These are phyloP conservation scores for Drosophila sp. DNA, from an alignment of 1,140 invertebrate species.

Conservation along the genomic window DNA sequence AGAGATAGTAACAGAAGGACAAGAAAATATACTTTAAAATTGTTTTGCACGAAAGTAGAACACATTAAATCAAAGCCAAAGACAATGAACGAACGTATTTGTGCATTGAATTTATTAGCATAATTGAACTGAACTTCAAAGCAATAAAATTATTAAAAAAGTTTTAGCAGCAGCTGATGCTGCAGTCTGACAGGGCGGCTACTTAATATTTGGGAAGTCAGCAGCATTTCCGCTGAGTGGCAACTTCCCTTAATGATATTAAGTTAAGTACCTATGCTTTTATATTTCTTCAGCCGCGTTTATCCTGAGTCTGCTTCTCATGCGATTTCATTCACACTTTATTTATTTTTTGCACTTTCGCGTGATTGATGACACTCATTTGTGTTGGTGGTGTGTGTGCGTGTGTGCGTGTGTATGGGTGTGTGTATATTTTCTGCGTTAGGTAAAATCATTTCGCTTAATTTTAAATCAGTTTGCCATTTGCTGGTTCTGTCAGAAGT, in stretches of 20 bases:
- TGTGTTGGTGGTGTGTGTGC: conserved; percentile 46
- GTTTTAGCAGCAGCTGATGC: conserved; percentile 61
- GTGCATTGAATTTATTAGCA: conserved; percentile 79
- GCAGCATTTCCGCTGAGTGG: conserved; percentile 36
- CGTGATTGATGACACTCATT: conserved; percentile 80
- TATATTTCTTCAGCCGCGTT: conserved; percentile 10
- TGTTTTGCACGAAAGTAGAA: conserved; percentile 34
- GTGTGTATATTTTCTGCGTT: conserved; percentile 24
- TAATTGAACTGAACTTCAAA: conserved; percentile 68
- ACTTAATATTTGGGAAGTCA: conserved; percentile 56
- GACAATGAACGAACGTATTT: conserved; percentile 48
- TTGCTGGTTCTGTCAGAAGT: conserved; percentile 55
- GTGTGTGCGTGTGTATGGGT: conserved; percentile 33
- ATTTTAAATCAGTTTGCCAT: conserved; percentile 84
- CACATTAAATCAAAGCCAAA: conserved; percentile 48
- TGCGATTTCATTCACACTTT: conserved; percentile 25
- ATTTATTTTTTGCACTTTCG: conserved; percentile 16
- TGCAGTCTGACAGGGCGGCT: conserved; percentile 24
- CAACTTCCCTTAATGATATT: conserved; percentile 60
- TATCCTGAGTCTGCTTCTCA: not conserved
- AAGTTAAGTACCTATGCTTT: conserved; percentile 73
- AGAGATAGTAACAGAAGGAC: conserved; percentile 3
- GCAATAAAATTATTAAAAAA: conserved; percentile 65
- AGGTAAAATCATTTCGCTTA: conserved; percentile 79
- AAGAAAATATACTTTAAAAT: conserved; percentile 24